phyloP scores from a whole-genome alignment of 1,140 invertebrate species.

The Choristoneura fumiferana region DNA sequence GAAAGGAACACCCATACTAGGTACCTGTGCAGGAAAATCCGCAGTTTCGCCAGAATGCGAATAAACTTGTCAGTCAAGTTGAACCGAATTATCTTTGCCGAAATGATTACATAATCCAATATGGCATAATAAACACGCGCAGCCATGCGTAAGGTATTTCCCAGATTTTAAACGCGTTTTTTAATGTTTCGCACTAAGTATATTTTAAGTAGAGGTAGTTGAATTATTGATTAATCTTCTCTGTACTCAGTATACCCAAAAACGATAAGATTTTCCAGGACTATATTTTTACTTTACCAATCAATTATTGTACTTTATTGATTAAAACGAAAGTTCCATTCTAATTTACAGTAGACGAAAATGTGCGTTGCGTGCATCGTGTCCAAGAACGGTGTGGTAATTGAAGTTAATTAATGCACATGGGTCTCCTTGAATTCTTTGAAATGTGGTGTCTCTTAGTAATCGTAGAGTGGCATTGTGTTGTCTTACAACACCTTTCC shows the following conservation, averaged over 20 bases:
- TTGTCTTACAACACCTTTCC: background rate
- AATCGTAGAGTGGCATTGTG: slow-evolving; percentile 7
- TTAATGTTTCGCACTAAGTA: no score
- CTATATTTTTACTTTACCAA: background rate
- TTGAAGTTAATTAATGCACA: background rate
- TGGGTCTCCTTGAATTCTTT: background rate
- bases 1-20: no score
- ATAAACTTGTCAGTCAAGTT: background rate
- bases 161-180: no score
- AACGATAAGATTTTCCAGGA: background rate
- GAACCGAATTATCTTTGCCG: background rate
- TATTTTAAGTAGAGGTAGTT: no score
- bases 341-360: no score
- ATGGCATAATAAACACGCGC: slow-evolving; percentile 13
- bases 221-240: no score
- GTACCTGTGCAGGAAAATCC: slow-evolving; percentile 6
- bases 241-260: no score
- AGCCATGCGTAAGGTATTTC: background rate
- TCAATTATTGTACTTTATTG: background rate
- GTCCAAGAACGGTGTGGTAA: no score
- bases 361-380: no score
- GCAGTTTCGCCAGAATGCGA: slow-evolving; percentile 1
- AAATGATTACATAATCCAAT: background rate
- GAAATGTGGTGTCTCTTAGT: background rate
- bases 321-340: no score